phyloP scores from a whole-genome alignment of 2,888 invertebrate species.

The Monoplex corrugatus region DNA sequence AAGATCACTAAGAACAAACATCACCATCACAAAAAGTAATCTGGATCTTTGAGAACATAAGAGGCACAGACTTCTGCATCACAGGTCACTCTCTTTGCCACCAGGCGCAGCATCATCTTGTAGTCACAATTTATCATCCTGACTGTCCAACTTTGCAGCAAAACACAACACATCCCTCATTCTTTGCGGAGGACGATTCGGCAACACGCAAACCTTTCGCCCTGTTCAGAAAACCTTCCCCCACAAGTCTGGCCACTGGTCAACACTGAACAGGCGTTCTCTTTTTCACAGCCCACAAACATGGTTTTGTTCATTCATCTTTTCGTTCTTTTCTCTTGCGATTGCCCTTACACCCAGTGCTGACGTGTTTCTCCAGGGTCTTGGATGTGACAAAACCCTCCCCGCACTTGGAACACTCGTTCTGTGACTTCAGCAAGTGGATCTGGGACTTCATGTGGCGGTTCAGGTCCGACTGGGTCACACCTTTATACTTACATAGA shows the following conservation, averaged over 20 bases:
- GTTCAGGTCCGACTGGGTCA: conserved; percentile 82
- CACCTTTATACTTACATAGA: conserved; percentile 82
- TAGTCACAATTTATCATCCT: too few relatives aligned
- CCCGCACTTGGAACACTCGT: conserved; percentile 79
- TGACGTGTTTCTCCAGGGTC: conserved; percentile 83
- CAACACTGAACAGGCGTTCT: neutral
- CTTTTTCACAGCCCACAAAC: too few relatives aligned
- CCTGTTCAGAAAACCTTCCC: neutral
- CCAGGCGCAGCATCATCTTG: too few relatives aligned
- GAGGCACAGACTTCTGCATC: too few relatives aligned
- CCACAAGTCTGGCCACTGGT: neutral
- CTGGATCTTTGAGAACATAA: too few relatives aligned
- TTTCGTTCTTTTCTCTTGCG: conserved; percentile 58
- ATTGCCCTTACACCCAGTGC: conserved; percentile 69
- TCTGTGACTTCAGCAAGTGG: conserved; percentile 80
- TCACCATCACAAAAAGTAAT: too few relatives aligned
- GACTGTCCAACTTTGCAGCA: too few relatives aligned
- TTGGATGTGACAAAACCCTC: conserved; percentile 80
- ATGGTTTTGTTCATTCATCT: conserved; percentile 36
- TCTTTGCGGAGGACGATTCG: neutral
- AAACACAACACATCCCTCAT: too few relatives aligned
- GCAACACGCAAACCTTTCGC: neutral
- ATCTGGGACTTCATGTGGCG: conserved; percentile 82
- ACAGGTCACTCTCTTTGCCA: too few relatives aligned
- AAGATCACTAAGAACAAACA: too few relatives aligned